phyloP scores from a whole-genome alignment of 2,113 vertebrate genomes.

The Phyllostomus discolor region DNA sequence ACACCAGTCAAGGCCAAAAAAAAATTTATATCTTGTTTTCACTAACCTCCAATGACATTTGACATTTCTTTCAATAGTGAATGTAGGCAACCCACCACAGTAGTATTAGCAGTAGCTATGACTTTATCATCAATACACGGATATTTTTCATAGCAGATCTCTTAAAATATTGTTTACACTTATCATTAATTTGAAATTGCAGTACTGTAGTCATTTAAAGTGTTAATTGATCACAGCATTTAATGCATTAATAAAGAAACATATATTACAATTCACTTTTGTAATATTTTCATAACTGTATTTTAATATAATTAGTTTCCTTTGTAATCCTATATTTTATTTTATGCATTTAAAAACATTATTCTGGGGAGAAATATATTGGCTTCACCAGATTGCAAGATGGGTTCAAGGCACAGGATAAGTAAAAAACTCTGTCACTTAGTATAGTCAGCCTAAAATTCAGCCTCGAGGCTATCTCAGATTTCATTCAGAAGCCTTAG shows the following conservation, averaged over 20 bases:
- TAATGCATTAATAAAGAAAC: constrained; percentile 5
- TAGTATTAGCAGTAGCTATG: background rate
- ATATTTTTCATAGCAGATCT: background rate
- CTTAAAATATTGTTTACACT: constrained; percentile 8
- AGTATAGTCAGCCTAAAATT: background rate
- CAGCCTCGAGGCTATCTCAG: background rate
- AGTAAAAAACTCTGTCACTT: background rate
- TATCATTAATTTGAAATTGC: background rate
- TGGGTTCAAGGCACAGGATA: background rate
- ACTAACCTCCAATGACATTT: background rate
- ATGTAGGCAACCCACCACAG: background rate
- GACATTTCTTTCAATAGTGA: constrained; percentile 11
- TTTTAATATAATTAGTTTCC: constrained; percentile 14
- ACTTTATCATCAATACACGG: background rate
- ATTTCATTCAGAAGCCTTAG: background rate
- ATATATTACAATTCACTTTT: background rate
- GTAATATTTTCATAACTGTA: background rate
- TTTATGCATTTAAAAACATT: constrained; percentile 10
- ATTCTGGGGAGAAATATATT: background rate
- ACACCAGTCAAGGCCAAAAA: background rate
- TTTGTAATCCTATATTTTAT: background rate
- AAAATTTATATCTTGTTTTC: background rate
- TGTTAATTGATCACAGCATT: background rate
- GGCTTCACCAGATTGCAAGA: background rate
- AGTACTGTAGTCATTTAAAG: background rate